Base-by-base conservation (phyloP, 2,113 vertebrate genomes). In the Carlito syrichta region DNA sequence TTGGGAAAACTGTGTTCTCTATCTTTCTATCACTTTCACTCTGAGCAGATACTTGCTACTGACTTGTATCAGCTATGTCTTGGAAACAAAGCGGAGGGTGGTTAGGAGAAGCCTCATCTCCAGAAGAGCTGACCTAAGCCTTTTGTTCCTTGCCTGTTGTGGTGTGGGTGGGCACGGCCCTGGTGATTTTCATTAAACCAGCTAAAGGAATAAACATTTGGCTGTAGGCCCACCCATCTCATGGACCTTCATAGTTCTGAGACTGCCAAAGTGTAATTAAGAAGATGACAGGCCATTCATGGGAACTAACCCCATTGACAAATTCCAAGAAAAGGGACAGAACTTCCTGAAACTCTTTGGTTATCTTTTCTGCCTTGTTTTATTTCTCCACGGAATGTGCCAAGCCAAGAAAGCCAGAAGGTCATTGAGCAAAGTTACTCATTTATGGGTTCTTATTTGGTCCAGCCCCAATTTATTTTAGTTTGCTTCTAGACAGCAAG, bases 341-440 rank as follows among this genome's bases (percentile, higher is more conserved):
- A 87, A 66, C n/a, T 83, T 98, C 73, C 89, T 96, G 43, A 96
- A 97, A 96, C 14, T 62, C 86, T 69, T 97, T 52, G 95, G 88
- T 85, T 89, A 76, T 91, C 54, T 97, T 86, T 93, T 94, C 58
- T 58, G 91, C 40, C 48, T 91, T 84, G 76, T 91, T 95, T 96
- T 90, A 77, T 93, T 81, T 89, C 85, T 96, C 68, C 76, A 1
- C 85, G 73, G 63, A 83, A 92, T 63, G 81, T 96, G 58, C 66
- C 94, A 58, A 95, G 35, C 11, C 5, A 89, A 91, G 97, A 94
- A 85, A 73, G 78, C 66, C 74, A 93, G 52, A 63, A 62, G 69
- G 58, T 73, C 83, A 38, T 30, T 96, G 6, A 11, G 86, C 38
- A 89, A 79, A 88, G 58, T 45, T 97, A 50, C 82, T 97, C 96